Conservation (phyloP, 2,113 vertebrate species). For the Hippocampus comes region DNA sequence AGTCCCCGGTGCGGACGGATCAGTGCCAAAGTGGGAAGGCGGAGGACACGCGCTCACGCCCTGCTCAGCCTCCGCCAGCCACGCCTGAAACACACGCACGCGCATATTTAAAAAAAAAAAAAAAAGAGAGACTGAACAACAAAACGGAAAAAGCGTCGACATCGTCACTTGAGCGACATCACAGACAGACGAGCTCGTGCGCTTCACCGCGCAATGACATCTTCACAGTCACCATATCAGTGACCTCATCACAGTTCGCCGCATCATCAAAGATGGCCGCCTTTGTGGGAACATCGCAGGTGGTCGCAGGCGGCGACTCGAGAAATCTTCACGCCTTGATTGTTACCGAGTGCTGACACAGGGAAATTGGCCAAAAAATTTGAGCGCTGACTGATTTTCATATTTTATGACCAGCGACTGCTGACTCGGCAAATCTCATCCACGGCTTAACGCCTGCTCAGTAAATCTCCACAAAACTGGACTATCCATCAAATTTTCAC, state of each 20-base stretch:
- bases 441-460: background rate
- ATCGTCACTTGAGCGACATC: background rate
- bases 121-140: background rate
- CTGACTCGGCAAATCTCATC: background rate
- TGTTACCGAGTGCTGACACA: background rate
- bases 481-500: no score
- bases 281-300: background rate
- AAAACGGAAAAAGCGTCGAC: background rate
- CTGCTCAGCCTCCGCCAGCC: slow-evolving; percentile 87
- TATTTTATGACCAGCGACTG: background rate
- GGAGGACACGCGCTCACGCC: slow-evolving; percentile 46
- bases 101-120: background rate
- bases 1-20: slow-evolving; percentile 62
- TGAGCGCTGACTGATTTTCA: background rate
- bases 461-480: no score
- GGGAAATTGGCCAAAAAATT: background rate
- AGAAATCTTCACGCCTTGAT: no score
- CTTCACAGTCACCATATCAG: background rate
- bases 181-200: background rate
- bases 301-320: no score
- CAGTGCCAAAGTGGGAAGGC: slow-evolving; percentile 53
- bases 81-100: slow-evolving; percentile 70
- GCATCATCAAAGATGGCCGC: slow-evolving; percentile 3
- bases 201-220: background rate
- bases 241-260: background rate